phyloP scores from a whole-genome alignment of 2,113 vertebrate species.

The Carassius gibelio region DNA sequence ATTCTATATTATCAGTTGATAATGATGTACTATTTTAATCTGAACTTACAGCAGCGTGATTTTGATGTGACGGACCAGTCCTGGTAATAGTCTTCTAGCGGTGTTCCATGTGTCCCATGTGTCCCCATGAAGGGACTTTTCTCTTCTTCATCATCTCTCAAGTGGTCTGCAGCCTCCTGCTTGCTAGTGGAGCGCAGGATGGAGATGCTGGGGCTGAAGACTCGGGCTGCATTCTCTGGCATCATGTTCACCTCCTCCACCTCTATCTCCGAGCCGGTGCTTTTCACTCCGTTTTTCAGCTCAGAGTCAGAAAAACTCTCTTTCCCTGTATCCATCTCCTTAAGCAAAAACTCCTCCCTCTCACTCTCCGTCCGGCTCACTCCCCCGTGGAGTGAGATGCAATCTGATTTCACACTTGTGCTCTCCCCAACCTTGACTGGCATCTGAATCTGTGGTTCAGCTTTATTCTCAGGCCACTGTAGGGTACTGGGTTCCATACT shows the following conservation, averaged over 20 bases:
- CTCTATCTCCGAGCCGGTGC: constrained; percentile 41
- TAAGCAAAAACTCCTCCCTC: constrained; percentile 52
- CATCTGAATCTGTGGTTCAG: constrained; percentile 3
- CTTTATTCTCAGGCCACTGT: constrained; percentile 58
- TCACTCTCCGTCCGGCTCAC: constrained; percentile 71
- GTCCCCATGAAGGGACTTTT: constrained; percentile 63
- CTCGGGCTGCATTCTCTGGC: constrained; percentile 69
- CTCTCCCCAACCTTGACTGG: constrained; percentile 42
- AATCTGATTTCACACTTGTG: constrained; percentile 61
- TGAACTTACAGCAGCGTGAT: constrained; percentile 36
- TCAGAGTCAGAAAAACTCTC: background rate
- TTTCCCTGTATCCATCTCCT: constrained; percentile 1
- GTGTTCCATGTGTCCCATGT: background rate
- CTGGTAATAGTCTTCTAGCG: constrained; percentile 53
- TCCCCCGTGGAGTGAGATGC: constrained; percentile 44
- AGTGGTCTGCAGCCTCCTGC: constrained; percentile 53
- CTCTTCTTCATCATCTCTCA: constrained; percentile 48
- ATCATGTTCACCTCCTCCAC: constrained; percentile 65
- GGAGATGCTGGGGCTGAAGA: constrained; percentile 72
- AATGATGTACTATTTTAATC: background rate
- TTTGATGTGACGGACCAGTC: constrained; percentile 37
- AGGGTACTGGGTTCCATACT: constrained; percentile 45
- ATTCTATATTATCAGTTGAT: too few relatives aligned
- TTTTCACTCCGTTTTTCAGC: constrained; percentile 24
- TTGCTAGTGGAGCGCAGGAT: constrained; percentile 42